Conservation (phyloP, 1,140 invertebrate genomes). For the Euschistus heros region DNA sequence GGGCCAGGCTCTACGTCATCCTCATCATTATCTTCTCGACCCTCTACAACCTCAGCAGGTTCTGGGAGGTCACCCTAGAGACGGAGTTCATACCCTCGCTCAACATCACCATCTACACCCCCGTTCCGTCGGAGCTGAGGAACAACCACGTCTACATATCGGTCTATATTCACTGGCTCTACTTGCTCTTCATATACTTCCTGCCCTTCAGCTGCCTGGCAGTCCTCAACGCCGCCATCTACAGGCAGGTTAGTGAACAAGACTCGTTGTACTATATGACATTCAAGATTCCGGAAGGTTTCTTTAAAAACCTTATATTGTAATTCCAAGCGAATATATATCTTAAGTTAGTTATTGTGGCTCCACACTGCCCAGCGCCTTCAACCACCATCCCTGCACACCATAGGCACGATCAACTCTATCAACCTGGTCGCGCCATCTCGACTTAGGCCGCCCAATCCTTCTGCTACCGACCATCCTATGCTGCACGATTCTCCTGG, state of each 20-base stretch:
- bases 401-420: too few species aligned
- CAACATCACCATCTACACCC: slow-evolving; percentile 57
- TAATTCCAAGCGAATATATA: too few species aligned
- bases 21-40: slow-evolving; percentile 71
- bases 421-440: too few species aligned
- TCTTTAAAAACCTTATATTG: not conserved
- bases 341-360: too few species aligned
- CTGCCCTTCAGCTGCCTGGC: slow-evolving; percentile 76
- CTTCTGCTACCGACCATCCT: too few species aligned
- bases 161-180: slow-evolving; percentile 86
- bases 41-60: slow-evolving; percentile 75
- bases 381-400: too few species aligned
- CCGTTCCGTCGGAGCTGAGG: slow-evolving; percentile 56
- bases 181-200: slow-evolving; percentile 84
- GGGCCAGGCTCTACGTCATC: slow-evolving; percentile 74
- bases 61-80: slow-evolving; percentile 37
- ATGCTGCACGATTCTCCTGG: too few species aligned
- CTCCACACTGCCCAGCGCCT: too few species aligned
- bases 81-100: slow-evolving; percentile 31
- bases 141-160: slow-evolving; percentile 62
- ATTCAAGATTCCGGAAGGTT: not conserved
- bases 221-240: slow-evolving; percentile 81
- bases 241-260: slow-evolving; percentile 50
- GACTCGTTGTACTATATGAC: slow-evolving; percentile 26
- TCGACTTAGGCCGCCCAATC: too few species aligned